These are phyloP conservation scores for Eumacrocentrus americanus DNA, from an alignment of 2,888 invertebrate genomes.

Conservation along the genomic window DNA sequence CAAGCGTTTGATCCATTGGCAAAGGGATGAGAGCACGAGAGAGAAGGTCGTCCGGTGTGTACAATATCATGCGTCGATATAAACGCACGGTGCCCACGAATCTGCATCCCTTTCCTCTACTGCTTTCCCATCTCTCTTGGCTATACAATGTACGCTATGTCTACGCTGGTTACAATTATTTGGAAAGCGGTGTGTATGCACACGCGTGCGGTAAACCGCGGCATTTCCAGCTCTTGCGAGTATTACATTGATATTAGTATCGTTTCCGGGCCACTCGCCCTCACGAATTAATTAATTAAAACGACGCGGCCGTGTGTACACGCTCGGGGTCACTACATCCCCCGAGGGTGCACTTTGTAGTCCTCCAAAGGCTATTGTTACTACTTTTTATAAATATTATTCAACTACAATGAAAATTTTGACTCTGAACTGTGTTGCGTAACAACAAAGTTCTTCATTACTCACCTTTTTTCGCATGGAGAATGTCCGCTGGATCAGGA, in stretches of 20 bases:
- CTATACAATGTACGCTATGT: neutral
- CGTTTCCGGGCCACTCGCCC: constrained; percentile 42
- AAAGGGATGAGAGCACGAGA: neutral
- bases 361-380: neutral
- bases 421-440: neutral
- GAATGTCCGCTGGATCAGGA: constrained; percentile 67
- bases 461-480: constrained; percentile 67
- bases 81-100: neutral
- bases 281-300: constrained; percentile 60
- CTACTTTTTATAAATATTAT: too few relatives aligned
- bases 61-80: constrained; percentile 6
- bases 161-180: constrained; percentile 47
- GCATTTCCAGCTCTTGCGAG: constrained; percentile 43
- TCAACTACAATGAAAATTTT: neutral
- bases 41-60: too few relatives aligned
- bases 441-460: neutral
- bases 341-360: neutral
- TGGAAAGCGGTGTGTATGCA: constrained; percentile 44
- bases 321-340: neutral
- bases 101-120: neutral
- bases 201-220: constrained; percentile 54
- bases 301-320: constrained; percentile 30
- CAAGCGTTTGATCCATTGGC: constrained; percentile 14
- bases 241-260: constrained; percentile 59
- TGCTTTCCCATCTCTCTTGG: constrained; percentile 3